A percentile compares a stretch with the other conserved stretches of the same genome.
phyloP scores from a whole-genome alignment of 2,113 vertebrate species.

The Chionodraco myersi region DNA sequence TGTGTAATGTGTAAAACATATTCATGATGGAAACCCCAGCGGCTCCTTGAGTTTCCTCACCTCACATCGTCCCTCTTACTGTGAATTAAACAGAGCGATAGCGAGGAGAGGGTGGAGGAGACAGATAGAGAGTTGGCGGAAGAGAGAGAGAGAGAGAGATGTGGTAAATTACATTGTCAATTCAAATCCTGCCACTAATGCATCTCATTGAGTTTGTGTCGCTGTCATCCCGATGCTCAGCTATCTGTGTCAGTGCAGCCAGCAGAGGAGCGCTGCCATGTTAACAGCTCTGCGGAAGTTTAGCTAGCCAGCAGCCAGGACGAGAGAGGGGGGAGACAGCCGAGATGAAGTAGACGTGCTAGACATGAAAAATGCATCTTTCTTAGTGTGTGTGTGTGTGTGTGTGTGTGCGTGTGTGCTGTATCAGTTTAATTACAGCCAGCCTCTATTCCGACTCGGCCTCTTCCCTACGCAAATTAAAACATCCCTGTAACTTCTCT shows the following conservation, averaged over 20 bases:
- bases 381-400: conserved; percentile 34
- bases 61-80: conserved; percentile 73
- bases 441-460: conserved; percentile 66
- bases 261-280: conserved; percentile 85
- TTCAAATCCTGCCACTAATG: conserved; percentile 92
- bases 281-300: conserved; percentile 86
- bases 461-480: conserved; percentile 68
- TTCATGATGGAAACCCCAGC: conserved; percentile 79
- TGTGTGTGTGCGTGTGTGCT: conserved; percentile 14
- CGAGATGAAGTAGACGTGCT: conserved; percentile 60
- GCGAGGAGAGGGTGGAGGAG: conserved; percentile 57
- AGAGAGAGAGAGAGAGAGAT: conserved; percentile 73
- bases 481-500: conserved; percentile 59
- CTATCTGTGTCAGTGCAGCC: conserved; percentile 92
- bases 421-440: conserved; percentile 75
- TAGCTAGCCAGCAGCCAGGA: conserved; percentile 84
- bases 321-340: conserved; percentile 71
- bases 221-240: conserved; percentile 82
- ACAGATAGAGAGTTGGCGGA: conserved; percentile 57
- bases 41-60: conserved; percentile 69
- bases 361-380: conserved; percentile 89
- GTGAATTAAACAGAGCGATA: conserved; percentile 89
- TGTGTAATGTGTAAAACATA: conserved; percentile 84
- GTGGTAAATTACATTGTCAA: conserved; percentile 92
- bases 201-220: conserved; percentile 92